phyloP scores from a whole-genome alignment of 2,113 vertebrate genomes.

The Rhinolophus sinicus region DNA sequence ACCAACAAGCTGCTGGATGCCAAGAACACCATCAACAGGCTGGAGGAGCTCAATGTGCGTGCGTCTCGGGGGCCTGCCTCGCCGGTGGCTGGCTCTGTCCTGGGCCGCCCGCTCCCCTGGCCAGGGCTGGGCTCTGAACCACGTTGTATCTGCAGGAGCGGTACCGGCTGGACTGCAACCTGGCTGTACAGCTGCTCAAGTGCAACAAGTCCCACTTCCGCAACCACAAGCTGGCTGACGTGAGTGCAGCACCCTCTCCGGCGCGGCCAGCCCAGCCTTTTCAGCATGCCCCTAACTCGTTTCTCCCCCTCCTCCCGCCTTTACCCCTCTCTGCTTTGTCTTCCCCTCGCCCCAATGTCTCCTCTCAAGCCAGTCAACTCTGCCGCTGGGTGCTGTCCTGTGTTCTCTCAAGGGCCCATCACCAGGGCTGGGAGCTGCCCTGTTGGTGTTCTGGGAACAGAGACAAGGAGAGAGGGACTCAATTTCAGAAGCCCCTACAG shows the following conservation, averaged over 20 bases:
- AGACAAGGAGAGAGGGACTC: not conserved
- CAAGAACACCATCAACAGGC: slow-evolving; percentile 95
- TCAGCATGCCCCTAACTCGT: not conserved
- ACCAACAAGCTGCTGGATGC: slow-evolving; percentile 98
- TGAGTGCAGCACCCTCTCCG: slow-evolving; percentile 84
- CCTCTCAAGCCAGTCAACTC: not conserved
- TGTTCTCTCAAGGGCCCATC: not conserved
- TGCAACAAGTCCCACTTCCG: slow-evolving; percentile 99
- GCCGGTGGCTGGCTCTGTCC: not conserved
- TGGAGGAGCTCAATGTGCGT: slow-evolving; percentile 97
- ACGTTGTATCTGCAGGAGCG: slow-evolving; percentile 89
- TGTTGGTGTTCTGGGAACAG: not conserved
- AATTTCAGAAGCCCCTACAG: not conserved
- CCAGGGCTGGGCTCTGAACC: rapidly evolving
- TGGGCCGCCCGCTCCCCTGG: not conserved
- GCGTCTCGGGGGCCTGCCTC: rapidly evolving
- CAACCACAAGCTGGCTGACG: slow-evolving; percentile 98
- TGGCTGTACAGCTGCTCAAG: slow-evolving; percentile 98
- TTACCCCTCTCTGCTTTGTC: not conserved
- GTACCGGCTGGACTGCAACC: slow-evolving; percentile 97
- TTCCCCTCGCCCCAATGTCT: not conserved
- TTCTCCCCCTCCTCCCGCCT: not conserved
- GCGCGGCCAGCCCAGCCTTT: not conserved
- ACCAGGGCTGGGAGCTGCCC: not conserved
- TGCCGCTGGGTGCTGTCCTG: not conserved